These are phyloP conservation scores for Caerostris darwini DNA, from an alignment of 1,140 invertebrate species.

Conservation along the genomic window DNA sequence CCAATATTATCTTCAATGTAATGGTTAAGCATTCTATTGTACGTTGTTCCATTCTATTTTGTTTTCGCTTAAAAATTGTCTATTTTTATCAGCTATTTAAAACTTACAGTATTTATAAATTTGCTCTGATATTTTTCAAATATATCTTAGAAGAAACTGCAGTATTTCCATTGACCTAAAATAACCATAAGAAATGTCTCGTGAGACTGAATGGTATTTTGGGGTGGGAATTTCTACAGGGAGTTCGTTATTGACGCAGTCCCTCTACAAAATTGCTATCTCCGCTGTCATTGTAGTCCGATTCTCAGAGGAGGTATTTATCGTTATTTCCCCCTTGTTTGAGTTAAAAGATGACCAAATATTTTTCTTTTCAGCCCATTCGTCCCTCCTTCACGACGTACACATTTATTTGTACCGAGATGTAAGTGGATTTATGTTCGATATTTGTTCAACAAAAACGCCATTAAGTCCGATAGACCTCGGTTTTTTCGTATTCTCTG, in stretches of 20 bases:
- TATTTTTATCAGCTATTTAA: too few species aligned
- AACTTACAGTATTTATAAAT: too few species aligned
- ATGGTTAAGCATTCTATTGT: too few species aligned
- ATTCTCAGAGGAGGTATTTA: slow-evolving; percentile 15
- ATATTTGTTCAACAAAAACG: slow-evolving; percentile 7
- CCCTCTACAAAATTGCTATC: neutral
- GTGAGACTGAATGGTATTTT: neutral
- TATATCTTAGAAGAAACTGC: too few species aligned
- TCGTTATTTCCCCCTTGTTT: neutral
- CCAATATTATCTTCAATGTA: too few species aligned
- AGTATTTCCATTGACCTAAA: too few species aligned
- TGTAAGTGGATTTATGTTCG: neutral
- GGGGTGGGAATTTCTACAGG: neutral
- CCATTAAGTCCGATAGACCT: too few species aligned
- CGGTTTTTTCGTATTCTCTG: too few species aligned
- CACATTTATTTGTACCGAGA: neutral
- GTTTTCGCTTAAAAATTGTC: too few species aligned
- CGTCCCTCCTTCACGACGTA: neutral
- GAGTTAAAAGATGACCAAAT: slow-evolving; percentile 36
- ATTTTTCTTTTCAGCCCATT: slow-evolving; percentile 20
- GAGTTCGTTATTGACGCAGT: neutral
- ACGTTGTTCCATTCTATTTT: too few species aligned
- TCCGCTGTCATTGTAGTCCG: neutral
- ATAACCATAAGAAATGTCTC: too few species aligned
- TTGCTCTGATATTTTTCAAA: too few species aligned